Conservation (phyloP, 2,113 vertebrate species). For the Heterotis niloticus region DNA sequence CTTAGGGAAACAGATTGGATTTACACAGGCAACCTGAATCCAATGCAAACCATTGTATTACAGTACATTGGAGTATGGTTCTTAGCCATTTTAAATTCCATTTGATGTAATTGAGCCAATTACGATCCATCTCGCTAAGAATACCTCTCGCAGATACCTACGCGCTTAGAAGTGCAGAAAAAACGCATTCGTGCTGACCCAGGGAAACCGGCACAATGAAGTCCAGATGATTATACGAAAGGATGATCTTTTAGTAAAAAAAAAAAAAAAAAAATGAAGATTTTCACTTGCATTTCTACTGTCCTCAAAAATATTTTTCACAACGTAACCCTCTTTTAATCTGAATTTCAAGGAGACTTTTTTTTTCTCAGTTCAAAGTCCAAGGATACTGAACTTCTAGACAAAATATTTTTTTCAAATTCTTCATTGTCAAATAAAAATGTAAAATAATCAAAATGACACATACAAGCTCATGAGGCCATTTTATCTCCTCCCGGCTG, state of each 20-base stretch:
- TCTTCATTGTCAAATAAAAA: neutral
- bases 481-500: too few species aligned
- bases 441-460: neutral
- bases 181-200: constrained; percentile 27
- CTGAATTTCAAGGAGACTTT: neutral
- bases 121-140: constrained; percentile 31
- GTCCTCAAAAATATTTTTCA: neutral
- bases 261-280: neutral
- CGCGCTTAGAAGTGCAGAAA: neutral
- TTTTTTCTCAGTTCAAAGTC: too few species aligned
- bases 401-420: too few species aligned
- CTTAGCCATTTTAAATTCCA: constrained; percentile 44
- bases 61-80: constrained; percentile 24
- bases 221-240: neutral
- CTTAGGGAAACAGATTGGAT: constrained; percentile 19
- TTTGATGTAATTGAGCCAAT: constrained; percentile 44
- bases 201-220: neutral
- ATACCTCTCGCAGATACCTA: constrained; percentile 4
- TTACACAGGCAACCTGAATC: constrained; percentile 23
- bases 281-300: neutral
- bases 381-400: too few species aligned
- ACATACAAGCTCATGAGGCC: too few species aligned
- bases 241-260: neutral
- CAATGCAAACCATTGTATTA: constrained; percentile 27
- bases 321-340: neutral